A percentile compares a stretch with the other conserved stretches of the same genome.
Evolutionary conservation across 2,888 invertebrate species (phyloP).

Genomic region (Hirtodrosophila histrioides): DNA sequence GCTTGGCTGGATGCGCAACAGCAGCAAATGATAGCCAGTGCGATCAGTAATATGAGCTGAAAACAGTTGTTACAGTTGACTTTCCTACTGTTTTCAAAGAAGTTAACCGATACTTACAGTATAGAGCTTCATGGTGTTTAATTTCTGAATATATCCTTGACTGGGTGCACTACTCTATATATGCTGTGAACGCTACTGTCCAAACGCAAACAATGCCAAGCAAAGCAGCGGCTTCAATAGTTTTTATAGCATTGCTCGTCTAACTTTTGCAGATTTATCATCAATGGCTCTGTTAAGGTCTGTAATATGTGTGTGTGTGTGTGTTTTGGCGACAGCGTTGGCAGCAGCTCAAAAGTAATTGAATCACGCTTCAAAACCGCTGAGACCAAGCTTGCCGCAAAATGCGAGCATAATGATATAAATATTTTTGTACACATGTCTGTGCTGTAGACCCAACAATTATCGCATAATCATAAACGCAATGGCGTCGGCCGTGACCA

Average conservation of each 20-base stretch:
- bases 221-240: conserved; percentile 26
- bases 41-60: conserved; percentile 17
- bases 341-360: conserved; percentile 27
- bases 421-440: neutral
- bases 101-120: conserved; percentile 20
- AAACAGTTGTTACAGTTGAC: neutral
- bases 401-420: neutral
- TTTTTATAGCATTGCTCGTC: conserved; percentile 44
- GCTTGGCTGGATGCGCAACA: conserved; percentile 26
- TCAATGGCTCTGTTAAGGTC: conserved; percentile 30
- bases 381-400: conserved; percentile 21
- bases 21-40: conserved; percentile 17
- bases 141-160: conserved; percentile 3
- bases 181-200: conserved; percentile 25
- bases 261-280: conserved; percentile 39
- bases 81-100: neutral
- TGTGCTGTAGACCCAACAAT: conserved; percentile 8
- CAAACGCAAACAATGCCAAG: conserved; percentile 33
- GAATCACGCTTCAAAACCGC: conserved; percentile 41
- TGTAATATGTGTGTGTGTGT: conserved; percentile 2
- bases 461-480: conserved; percentile 27
- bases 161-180: neutral
- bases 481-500: conserved; percentile 17
- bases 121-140: conserved; percentile 15
- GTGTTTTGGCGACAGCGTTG: conserved; percentile 19